These are phyloP conservation scores for Carabus problematicus DNA, from an alignment of 2,888 invertebrate species.

Conservation along the genomic window DNA sequence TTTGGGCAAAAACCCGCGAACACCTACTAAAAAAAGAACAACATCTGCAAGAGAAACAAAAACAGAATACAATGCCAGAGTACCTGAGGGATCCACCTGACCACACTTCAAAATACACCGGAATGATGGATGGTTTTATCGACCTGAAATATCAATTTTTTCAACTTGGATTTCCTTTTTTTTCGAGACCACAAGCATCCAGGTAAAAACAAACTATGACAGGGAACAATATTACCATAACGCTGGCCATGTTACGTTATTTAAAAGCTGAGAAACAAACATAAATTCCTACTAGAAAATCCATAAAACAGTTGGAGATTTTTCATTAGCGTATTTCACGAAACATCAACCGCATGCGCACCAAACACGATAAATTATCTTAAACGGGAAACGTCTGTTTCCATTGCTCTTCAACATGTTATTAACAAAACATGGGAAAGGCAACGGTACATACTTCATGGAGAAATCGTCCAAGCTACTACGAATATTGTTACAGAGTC, in stretches of 20 bases:
- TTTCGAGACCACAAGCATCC: not conserved
- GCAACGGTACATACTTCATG: too few relatives aligned
- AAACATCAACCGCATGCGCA: too few relatives aligned
- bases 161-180: constrained; percentile 1
- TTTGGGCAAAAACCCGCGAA: too few relatives aligned
- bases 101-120: constrained; percentile 1
- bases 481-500: too few relatives aligned
- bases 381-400: too few relatives aligned
- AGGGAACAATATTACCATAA: constrained; percentile 13
- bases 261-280: not conserved
- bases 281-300: constrained; percentile 14
- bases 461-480: too few relatives aligned
- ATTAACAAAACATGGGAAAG: too few relatives aligned
- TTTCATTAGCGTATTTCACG: constrained; percentile 27
- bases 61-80: constrained; percentile 19
- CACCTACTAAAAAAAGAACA: not conserved
- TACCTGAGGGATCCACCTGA: constrained; percentile 19
- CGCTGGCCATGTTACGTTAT: too few relatives aligned
- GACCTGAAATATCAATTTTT: constrained; percentile 36
- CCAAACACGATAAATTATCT: too few relatives aligned
- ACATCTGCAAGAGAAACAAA: constrained; percentile 25
- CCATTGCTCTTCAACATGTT: too few relatives aligned
- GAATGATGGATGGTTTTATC: constrained; percentile 37
- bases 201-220: constrained; percentile 10
- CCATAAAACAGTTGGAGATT: constrained; percentile 34